These are phyloP conservation scores for Exocentrus adspersus DNA, from an alignment of 2,888 invertebrate genomes.

Conservation along the genomic window DNA sequence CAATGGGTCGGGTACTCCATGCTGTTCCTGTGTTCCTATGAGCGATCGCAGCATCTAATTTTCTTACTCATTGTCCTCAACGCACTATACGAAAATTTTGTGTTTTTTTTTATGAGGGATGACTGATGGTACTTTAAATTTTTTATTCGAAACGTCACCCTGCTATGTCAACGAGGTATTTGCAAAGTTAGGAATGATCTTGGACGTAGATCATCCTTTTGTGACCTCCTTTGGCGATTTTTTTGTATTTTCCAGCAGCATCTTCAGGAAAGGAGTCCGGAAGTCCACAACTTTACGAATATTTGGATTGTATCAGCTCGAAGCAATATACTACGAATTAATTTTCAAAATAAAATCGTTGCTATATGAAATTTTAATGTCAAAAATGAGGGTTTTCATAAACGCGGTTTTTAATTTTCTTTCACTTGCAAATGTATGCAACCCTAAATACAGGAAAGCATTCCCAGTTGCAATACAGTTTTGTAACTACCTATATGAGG, in stretches of 20 bases:
- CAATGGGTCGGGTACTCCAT: constrained; percentile 45
- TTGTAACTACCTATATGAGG: no score
- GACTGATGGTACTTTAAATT: constrained; percentile 27
- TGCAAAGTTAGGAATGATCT: not conserved
- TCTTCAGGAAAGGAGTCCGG: not conserved
- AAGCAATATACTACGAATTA: no score
- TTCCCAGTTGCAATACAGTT: no score
- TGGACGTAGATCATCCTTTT: not conserved
- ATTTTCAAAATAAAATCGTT: no score
- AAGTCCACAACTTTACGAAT: no score
- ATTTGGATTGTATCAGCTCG: no score
- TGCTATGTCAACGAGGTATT: not conserved
- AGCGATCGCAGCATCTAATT: constrained; percentile 27
- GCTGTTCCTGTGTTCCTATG: constrained; percentile 31
- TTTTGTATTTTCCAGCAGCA: constrained; percentile 7
- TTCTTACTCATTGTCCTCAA: constrained; percentile 38
- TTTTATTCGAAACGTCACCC: constrained; percentile 19
- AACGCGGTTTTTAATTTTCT: no score
- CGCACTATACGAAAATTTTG: constrained; percentile 46
- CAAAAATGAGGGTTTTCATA: no score
- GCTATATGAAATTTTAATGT: no score
- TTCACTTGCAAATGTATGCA: no score
- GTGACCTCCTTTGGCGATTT: not conserved
- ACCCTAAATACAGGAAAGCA: no score
- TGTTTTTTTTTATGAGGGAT: constrained; percentile 25